Percentiles rank a stretch among this genome's conserved stretches.
Evolutionary conservation across 2,888 invertebrate genomes (phyloP).

Genomic region (Marronus borbonicus): DNA sequence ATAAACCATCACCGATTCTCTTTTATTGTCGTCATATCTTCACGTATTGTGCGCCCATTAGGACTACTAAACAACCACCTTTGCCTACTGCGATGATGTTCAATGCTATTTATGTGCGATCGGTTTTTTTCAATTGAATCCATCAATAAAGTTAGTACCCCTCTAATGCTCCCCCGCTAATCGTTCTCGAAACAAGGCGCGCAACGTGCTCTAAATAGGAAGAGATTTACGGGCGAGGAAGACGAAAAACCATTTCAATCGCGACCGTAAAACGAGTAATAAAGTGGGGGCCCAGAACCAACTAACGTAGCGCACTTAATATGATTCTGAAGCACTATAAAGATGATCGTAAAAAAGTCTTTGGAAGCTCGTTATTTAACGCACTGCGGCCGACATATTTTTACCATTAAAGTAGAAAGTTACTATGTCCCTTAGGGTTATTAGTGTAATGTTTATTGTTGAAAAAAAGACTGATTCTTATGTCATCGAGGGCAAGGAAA

Average conservation of each 20-base stretch:
- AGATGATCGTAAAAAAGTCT: constrained; percentile 24
- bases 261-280: constrained; percentile 23
- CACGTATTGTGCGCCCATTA: constrained; percentile 22
- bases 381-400: constrained; percentile 16
- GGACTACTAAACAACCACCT: constrained; percentile 5
- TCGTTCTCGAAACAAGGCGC: not conserved
- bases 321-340: constrained; percentile 28
- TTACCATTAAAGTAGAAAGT: constrained; percentile 21
- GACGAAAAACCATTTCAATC: constrained; percentile 21
- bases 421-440: not conserved
- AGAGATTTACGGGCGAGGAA: not conserved
- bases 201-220: constrained; percentile 4
- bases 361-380: constrained; percentile 34
- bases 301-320: constrained; percentile 24
- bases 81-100: not conserved
- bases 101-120: not conserved
- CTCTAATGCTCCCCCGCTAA: not conserved
- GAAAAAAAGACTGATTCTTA: no score
- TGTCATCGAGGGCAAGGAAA: no score
- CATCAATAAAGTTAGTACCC: no score
- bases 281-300: constrained; percentile 20
- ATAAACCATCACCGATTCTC: constrained; percentile 5
- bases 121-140: not conserved
- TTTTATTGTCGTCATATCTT: constrained; percentile 22
- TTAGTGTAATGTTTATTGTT: no score